A percentile compares a stretch with the other conserved stretches of the same genome.
phyloP scores from a whole-genome alignment of 2,797 vertebrate species.

The Pristis pectinata region DNA sequence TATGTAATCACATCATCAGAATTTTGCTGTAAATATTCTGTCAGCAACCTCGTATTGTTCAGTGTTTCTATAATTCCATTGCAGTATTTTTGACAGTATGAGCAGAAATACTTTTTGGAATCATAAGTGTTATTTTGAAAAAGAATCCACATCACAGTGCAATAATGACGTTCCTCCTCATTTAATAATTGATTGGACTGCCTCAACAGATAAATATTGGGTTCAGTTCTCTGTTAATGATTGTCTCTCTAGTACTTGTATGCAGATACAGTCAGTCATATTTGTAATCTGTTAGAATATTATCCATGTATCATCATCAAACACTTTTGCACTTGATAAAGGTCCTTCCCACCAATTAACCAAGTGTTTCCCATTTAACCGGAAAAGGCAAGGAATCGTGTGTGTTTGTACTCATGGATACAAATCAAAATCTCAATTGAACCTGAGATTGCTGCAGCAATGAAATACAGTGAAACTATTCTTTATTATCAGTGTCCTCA shows the following conservation, averaged over 20 bases:
- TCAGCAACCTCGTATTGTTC: neutral
- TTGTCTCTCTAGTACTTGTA: neutral
- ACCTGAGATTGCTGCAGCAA: neutral
- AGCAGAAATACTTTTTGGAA: neutral
- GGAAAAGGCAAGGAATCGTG: neutral
- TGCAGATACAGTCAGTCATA: neutral
- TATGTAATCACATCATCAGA: neutral
- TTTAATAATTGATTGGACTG: slow-evolving; percentile 10
- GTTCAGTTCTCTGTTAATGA: slow-evolving; percentile 1
- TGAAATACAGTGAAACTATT: neutral
- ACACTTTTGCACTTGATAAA: neutral
- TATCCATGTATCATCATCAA: neutral
- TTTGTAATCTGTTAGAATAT: neutral
- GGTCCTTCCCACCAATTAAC: neutral
- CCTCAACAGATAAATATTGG: neutral
- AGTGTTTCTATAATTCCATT: neutral
- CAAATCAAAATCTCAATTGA: neutral
- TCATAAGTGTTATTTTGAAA: neutral
- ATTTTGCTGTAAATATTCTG: neutral
- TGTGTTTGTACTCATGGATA: neutral
- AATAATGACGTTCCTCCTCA: neutral
- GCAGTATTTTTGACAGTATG: neutral
- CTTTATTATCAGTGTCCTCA: neutral
- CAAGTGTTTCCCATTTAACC: neutral
- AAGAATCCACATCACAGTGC: neutral